Base-by-base conservation (phyloP, 1,140 invertebrate species). In the Drosophila orena region DNA sequence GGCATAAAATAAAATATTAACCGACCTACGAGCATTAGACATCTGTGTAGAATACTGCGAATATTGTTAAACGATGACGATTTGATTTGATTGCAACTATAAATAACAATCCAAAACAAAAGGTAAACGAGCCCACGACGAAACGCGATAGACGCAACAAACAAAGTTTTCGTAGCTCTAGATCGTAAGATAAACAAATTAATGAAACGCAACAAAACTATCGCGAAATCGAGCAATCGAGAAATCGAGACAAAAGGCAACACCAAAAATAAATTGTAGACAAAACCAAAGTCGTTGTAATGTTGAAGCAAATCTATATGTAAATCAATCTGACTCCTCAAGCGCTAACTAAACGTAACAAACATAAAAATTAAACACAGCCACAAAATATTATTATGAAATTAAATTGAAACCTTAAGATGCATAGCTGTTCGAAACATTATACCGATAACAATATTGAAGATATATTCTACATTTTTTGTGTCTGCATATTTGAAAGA, bases 401-500 rank as follows among this genome's bases (percentile, higher is more conserved):
- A 65, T 75, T 7, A 57, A 65, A 75, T 17, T 27, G 40, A 68
- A 77, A 55, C 56, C 46, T 74, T 60, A 54, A 57, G 40, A 58
- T 69, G 80, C 80, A 76, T 71, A 76, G 80, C 80, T 79, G 53
- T 76, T 64, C 34, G 30, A 61, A 54, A 42, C 53, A 49, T 65
- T 50, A 85, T 66, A 79, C 38, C 37, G 69, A 73, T 65, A 77
- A 65, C 55, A 11, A 68, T 54, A 83, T 68, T 64, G 52, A 53
- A 49, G 46, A 80, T 43, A 71, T 81, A 86, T 72, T 86, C 50
- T 56, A 85, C 37, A 81, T 61, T 78, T 81, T 81, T 79, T 68
- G 81, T 88, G 74, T 86, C 70, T 78, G 69, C 74, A 80, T 78
- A 78, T 74, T 69, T 80, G 38, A 81, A 79, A 70, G 55, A 53